Evolutionary conservation across 37 sponge, comb jelly and placozoan species (phyloP).

Genomic region (Spongilla lacustris): DNA sequence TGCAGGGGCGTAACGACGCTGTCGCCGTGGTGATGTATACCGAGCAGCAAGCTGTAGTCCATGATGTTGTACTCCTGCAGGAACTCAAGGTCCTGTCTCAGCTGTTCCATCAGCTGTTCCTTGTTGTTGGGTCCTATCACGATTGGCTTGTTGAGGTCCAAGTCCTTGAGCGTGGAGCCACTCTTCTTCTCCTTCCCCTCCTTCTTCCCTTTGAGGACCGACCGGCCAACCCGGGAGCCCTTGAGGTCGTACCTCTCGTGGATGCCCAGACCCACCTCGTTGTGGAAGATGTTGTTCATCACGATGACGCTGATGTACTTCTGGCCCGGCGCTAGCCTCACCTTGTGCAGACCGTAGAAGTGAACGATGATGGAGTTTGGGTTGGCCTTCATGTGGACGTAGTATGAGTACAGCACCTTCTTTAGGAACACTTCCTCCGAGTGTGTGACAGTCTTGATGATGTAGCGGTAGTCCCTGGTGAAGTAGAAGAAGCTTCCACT

Average conservation of each 20-base stretch:
- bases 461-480: slow-evolving; percentile 80
- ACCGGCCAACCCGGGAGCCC: slow-evolving; percentile 81
- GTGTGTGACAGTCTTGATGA: slow-evolving; percentile 86
- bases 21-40: slow-evolving; percentile 61
- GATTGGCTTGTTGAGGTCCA: slow-evolving; percentile 70
- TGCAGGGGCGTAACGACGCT: neutral
- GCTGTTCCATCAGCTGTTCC: slow-evolving; percentile 75
- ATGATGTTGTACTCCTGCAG: slow-evolving; percentile 64
- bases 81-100: slow-evolving; percentile 69
- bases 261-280: slow-evolving; percentile 39
- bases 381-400: slow-evolving; percentile 76
- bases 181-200: slow-evolving; percentile 10
- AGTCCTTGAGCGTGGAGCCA: slow-evolving; percentile 86
- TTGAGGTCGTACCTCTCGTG: slow-evolving; percentile 87
- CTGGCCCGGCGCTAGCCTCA: slow-evolving; percentile 83
- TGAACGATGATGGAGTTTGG: slow-evolving; percentile 80
- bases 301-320: slow-evolving; percentile 82
- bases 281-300: slow-evolving; percentile 93
- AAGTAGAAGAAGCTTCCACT: slow-evolving; percentile 97
- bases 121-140: slow-evolving; percentile 67
- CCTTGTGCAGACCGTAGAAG: slow-evolving; percentile 83
- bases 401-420: slow-evolving; percentile 63
- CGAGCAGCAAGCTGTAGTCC: slow-evolving; percentile 92
- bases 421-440: slow-evolving; percentile 69
- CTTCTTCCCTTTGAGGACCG: slow-evolving; percentile 48